Percentiles rank a stretch among this genome's conserved stretches.
phyloP scores from a whole-genome alignment of 2,888 invertebrate genomes.

The Apamea crenata region DNA sequence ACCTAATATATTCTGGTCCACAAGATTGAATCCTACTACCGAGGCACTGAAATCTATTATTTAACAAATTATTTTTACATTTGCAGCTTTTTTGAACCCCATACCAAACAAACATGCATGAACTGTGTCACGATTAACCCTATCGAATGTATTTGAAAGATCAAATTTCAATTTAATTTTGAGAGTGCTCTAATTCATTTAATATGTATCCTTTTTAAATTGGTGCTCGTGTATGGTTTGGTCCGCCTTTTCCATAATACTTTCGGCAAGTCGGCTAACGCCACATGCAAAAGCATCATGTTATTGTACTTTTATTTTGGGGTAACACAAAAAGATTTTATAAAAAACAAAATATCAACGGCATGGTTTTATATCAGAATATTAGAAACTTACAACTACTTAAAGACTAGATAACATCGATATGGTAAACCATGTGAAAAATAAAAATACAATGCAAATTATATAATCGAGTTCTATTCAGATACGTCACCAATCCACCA shows the following conservation, averaged over 20 bases:
- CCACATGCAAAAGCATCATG: neutral
- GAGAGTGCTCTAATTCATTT: neutral
- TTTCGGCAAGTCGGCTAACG: neutral
- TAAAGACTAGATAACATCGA: conserved; percentile 35
- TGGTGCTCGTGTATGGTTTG: neutral
- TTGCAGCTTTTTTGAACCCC: neutral
- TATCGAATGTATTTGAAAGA: neutral
- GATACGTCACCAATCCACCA: conserved; percentile 87
- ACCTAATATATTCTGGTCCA: too few species aligned
- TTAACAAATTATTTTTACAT: neutral
- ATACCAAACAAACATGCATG: neutral
- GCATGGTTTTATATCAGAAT: conserved; percentile 30
- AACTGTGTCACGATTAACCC: neutral
- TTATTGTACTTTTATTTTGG: neutral
- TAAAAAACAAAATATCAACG: conserved; percentile 16
- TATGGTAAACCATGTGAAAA: neutral
- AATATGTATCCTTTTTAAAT: neutral
- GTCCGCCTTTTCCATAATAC: neutral
- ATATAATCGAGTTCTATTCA: conserved; percentile 59
- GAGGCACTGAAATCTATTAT: neutral
- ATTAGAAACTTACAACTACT: conserved; percentile 33
- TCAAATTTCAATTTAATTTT: neutral
- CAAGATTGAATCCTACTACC: neutral
- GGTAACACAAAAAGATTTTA: neutral
- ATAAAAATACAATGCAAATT: neutral